phyloP scores from a whole-genome alignment of 2,888 invertebrate species.

The Palloptera scutellata region DNA sequence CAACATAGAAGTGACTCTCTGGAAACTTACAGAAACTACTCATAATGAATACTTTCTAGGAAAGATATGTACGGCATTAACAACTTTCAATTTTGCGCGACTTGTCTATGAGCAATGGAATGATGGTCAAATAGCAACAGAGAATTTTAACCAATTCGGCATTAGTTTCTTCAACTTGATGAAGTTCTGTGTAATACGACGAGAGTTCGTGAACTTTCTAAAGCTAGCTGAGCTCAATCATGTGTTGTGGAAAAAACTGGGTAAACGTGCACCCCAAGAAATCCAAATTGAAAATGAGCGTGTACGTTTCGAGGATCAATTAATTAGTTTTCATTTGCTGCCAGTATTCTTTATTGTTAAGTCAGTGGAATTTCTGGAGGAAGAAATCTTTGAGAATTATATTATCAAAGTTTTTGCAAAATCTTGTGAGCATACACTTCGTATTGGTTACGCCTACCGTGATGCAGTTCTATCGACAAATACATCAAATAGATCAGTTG shows the following conservation, averaged over 20 bases:
- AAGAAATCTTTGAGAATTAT: slow-evolving; percentile 68
- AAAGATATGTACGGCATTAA: slow-evolving; percentile 52
- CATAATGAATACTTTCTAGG: slow-evolving; percentile 57
- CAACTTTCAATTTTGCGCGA: slow-evolving; percentile 55
- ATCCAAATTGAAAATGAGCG: slow-evolving; percentile 58
- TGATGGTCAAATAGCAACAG: slow-evolving; percentile 46
- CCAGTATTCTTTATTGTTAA: slow-evolving; percentile 68
- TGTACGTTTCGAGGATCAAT: slow-evolving; percentile 68
- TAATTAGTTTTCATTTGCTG: slow-evolving; percentile 70
- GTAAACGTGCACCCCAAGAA: slow-evolving; percentile 55
- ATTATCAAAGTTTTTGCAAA: slow-evolving; percentile 69
- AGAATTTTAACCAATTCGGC: slow-evolving; percentile 58
- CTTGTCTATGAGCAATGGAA: slow-evolving; percentile 58
- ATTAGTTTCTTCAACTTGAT: slow-evolving; percentile 61
- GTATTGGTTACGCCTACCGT: slow-evolving; percentile 69
- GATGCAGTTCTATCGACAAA: slow-evolving; percentile 56
- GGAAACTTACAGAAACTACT: slow-evolving; percentile 60
- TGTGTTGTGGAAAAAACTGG: slow-evolving; percentile 63
- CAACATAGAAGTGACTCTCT: slow-evolving; percentile 55
- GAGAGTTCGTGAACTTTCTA: slow-evolving; percentile 56
- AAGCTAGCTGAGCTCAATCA: slow-evolving; percentile 63
- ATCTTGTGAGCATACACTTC: slow-evolving; percentile 71
- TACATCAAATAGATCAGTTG: slow-evolving; percentile 25
- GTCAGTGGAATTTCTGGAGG: slow-evolving; percentile 45
- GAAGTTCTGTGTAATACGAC: slow-evolving; percentile 59